Evolutionary conservation across 2,113 vertebrate species (phyloP), one percentile per base, ranked within the genome.

Genomic region (Elachura formosa): DNA sequence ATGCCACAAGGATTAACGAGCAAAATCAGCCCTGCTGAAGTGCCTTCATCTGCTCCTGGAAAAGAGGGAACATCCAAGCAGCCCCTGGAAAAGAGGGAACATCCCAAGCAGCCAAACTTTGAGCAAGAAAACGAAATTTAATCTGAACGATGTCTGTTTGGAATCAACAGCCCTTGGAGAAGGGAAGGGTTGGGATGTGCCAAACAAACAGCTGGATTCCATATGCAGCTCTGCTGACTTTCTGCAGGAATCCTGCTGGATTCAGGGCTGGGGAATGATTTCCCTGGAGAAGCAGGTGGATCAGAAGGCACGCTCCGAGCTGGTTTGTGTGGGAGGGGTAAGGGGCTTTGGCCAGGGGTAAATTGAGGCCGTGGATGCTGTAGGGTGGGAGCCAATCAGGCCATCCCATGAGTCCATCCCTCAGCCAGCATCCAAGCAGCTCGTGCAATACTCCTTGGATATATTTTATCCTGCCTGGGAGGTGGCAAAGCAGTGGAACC

Each of bases 271-370:
- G 43, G 49, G 63, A 43, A 12, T 18, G 68, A 6, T 28, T 46
- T 21, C 34, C 82, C 71, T 25, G 82, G 51, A 75, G 69, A 41
- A 13, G 69, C 82, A 84, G 71, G 82, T 75, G 82, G 51, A 41
- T 54, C n/a, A 2, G n/a, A 8, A 1, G 22, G 46, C 36, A 1
- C 29, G 0, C 8, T 18, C 63, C 0, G 5, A 14, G 51, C 34
- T 3, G 54, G 14, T 19, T 34, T 9, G 15, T 5, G 31, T 10
- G 55, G 36, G 46, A 62, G 56, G 56, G 38, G 26, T 1, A 0
- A 15, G 68, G 24, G 63, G 58, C 31, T 66, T 11, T 51, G 6
- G 13, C 6, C 2, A 43, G 45, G 41, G 63, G 31, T 49, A 7
- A 43, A 34, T 1, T 8, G 51, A 0, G 48, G 51, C 68, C 13